Base-by-base conservation (phyloP, 2,888 invertebrate genomes). In the Labia minor region DNA sequence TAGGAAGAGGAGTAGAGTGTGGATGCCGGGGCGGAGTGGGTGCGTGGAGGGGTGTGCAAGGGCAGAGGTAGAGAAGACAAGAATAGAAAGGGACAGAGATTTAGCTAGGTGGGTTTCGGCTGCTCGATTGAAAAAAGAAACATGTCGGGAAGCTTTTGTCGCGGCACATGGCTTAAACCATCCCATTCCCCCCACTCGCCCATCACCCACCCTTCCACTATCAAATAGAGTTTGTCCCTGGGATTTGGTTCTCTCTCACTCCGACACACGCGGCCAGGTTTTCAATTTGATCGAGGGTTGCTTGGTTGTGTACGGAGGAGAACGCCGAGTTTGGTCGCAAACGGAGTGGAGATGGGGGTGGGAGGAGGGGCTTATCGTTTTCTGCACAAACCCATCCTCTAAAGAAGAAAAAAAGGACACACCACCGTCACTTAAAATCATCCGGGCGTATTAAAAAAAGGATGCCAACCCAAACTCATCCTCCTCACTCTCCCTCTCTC, bases 121-220 rank as follows among this genome's bases (percentile, higher is more conserved):
- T 11, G 16, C n/a, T 49, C 49, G 49, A 49, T 49, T 49, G 49
- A 49, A 49, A 49, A 49, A 49, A 49, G 49, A 49, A 49, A 49
- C 49, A 49, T 49, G 49, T 49, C 49, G 49, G 49, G 49, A 49
- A 49, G 49, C 49, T 49, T 49, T 49, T 49, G 49, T 49, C 49
- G 49, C 49, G 49, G 49, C 49, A 49, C 49, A 49, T 49, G 49
- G 49, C 49, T 49, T 49, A 49, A 49, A 49, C 49, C 49, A n/a
- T 14, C 16, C 49, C 16, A 4, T 4, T 16, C 2, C 49, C 16
- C 49, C 16, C 4, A n/a, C 49, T 14, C 16, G 2, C 49, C 49
- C n/a, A 49, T 49, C 26, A 6, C 26, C 8, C 26, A 6, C 26
- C 26, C 26, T 26, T 26, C n/a, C n/a, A 33, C 33, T 11, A 6